Conservation (phyloP, 1,140 invertebrate genomes). For the Potamilus streckersoni region DNA sequence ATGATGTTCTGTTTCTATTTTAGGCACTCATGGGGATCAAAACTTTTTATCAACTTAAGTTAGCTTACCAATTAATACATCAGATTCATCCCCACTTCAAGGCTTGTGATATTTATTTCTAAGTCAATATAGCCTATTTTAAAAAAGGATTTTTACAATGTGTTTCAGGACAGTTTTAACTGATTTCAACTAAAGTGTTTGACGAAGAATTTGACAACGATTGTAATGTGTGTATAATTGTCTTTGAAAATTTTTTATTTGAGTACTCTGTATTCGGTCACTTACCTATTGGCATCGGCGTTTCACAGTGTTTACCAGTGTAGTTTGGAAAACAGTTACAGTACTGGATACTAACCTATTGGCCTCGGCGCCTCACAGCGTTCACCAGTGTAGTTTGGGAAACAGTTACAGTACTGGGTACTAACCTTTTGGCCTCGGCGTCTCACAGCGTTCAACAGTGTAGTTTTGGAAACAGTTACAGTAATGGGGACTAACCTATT, state of each 20-base stretch:
- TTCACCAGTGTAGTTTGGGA: constrained; percentile 12
- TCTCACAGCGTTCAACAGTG: constrained; percentile 12
- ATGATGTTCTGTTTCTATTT: no score
- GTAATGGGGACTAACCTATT: neutral
- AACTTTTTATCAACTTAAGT: no score
- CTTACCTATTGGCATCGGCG: constrained; percentile 2
- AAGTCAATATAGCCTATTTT: no score
- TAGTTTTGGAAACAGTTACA: constrained; percentile 26
- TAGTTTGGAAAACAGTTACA: constrained; percentile 25
- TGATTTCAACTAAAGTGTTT: neutral
- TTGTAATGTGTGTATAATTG: neutral
- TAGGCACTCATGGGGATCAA: no score
- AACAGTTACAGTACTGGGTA: constrained; percentile 15
- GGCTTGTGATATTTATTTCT: no score
- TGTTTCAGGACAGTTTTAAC: no score
- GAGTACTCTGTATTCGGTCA: neutral
- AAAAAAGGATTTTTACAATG: no score
- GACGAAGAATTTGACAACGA: neutral
- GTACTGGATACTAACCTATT: neutral
- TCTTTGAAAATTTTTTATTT: neutral
- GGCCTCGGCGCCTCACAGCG: constrained; percentile 12
- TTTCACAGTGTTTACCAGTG: constrained; percentile 14
- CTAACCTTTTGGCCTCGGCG: constrained; percentile 4
- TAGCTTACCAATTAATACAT: no score
- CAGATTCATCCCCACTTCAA: no score